These are phyloP conservation scores for Idaea dimidiata DNA, from an alignment of 2,888 invertebrate genomes.

Conservation along the genomic window DNA sequence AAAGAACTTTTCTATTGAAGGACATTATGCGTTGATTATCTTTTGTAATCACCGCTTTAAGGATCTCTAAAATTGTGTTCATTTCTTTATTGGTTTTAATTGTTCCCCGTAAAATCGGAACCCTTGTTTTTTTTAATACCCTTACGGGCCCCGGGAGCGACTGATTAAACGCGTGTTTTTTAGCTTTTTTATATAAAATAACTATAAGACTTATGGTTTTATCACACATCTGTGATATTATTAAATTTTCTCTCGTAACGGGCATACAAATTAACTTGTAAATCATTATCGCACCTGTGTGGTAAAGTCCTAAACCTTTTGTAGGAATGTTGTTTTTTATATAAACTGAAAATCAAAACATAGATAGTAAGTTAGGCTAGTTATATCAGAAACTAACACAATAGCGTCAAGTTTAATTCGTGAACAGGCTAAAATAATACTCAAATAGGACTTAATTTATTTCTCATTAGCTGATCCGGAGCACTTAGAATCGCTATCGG, in stretches of 20 bases:
- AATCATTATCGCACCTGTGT: background rate
- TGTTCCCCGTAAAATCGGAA: too few relatives aligned
- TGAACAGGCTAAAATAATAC: constrained; percentile 21
- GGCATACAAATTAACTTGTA: too few relatives aligned
- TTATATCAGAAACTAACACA: constrained; percentile 23
- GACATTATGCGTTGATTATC: constrained; percentile 6
- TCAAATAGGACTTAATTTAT: constrained; percentile 15
- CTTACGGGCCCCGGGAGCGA: constrained; percentile 55
- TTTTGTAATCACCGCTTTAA: constrained; percentile 25
- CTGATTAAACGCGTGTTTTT: constrained; percentile 51
- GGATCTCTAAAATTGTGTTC: too few relatives aligned
- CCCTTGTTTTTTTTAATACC: constrained; percentile 21
- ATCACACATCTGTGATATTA: background rate
- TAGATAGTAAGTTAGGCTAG: constrained; percentile 31
- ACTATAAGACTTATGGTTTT: background rate
- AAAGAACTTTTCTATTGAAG: too few relatives aligned
- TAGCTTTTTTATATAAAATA: constrained; percentile 57
- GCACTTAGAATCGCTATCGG: too few relatives aligned
- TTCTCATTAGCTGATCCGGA: too few relatives aligned
- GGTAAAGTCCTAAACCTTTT: constrained; percentile 10
- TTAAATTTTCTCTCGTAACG: background rate
- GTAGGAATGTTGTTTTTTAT: constrained; percentile 28
- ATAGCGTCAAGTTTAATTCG: constrained; percentile 24
- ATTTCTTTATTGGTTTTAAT: too few relatives aligned
- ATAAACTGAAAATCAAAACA: constrained; percentile 21